These are phyloP conservation scores for Sycophaga agraensis DNA, from an alignment of 1,140 invertebrate species.

Conservation along the genomic window DNA sequence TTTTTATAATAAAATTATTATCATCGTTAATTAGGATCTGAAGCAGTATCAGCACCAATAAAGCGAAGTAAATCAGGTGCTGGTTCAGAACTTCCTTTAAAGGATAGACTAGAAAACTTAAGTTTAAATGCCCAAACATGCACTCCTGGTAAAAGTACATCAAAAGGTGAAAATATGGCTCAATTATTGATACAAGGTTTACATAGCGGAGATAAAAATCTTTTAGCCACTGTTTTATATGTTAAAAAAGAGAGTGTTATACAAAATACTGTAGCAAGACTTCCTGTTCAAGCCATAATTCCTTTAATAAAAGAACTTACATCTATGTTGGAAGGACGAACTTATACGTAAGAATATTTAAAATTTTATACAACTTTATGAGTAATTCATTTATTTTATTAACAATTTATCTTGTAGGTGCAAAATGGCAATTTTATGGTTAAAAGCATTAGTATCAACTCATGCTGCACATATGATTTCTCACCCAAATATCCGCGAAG, in stretches of 20 bases:
- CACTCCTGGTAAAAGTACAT: constrained; percentile 51
- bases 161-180: constrained; percentile 67
- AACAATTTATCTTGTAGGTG: constrained; percentile 51
- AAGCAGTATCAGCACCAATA: constrained; percentile 27
- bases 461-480: constrained; percentile 66
- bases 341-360: constrained; percentile 56
- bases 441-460: constrained; percentile 61
- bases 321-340: constrained; percentile 63
- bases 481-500: constrained; percentile 59
- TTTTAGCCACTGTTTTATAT: constrained; percentile 62
- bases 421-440: constrained; percentile 63
- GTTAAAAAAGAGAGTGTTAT: constrained; percentile 62
- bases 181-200: constrained; percentile 76
- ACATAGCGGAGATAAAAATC: constrained; percentile 72
- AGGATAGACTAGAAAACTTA: constrained; percentile 73
- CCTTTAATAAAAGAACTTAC: constrained; percentile 67
- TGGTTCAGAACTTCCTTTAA: constrained; percentile 71
- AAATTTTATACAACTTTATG: neutral
- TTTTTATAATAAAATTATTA: constrained; percentile 16
- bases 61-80: constrained; percentile 55
- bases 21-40: constrained; percentile 35
- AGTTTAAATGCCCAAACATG: constrained; percentile 59
- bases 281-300: constrained; percentile 65
- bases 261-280: constrained; percentile 62
- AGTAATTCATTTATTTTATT: neutral